Evolutionary conservation across 2,113 vertebrate species (phyloP).

Genomic region (Ammodytes dubius): DNA sequence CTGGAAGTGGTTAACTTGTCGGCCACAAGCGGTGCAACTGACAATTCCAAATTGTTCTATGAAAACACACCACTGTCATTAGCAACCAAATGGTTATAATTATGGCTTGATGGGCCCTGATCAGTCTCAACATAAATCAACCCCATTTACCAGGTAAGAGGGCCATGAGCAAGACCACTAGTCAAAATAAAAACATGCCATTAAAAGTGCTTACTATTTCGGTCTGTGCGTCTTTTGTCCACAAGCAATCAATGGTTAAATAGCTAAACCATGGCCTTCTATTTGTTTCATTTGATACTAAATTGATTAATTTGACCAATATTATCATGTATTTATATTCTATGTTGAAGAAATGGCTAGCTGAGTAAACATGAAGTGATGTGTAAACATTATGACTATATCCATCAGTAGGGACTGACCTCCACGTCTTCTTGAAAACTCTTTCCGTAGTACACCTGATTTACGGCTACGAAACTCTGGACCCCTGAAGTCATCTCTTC

Average conservation of each 20-base stretch:
- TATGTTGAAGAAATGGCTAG: neutral
- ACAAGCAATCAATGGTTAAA: neutral
- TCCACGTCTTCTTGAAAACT: constrained; percentile 91
- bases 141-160: neutral
- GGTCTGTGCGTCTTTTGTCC: neutral
- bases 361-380: neutral
- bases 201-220: neutral
- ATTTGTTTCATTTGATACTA: neutral
- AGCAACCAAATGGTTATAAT: neutral
- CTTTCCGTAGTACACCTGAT: constrained; percentile 89
- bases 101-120: neutral
- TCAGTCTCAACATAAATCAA: neutral
- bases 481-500: constrained; percentile 98
- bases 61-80: constrained; percentile 42
- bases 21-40: constrained; percentile 96
- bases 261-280: neutral
- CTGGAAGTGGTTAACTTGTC: constrained; percentile 98
- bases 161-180: neutral
- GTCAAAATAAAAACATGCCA: neutral
- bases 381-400: neutral
- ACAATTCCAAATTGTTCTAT: constrained; percentile 92
- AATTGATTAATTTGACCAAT: neutral
- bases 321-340: neutral
- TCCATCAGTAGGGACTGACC: constrained; percentile 80
- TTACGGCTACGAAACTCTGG: constrained; percentile 95